Evolutionary conservation across 2,888 invertebrate species (phyloP).

Genomic region (Invenusta paracnida): DNA sequence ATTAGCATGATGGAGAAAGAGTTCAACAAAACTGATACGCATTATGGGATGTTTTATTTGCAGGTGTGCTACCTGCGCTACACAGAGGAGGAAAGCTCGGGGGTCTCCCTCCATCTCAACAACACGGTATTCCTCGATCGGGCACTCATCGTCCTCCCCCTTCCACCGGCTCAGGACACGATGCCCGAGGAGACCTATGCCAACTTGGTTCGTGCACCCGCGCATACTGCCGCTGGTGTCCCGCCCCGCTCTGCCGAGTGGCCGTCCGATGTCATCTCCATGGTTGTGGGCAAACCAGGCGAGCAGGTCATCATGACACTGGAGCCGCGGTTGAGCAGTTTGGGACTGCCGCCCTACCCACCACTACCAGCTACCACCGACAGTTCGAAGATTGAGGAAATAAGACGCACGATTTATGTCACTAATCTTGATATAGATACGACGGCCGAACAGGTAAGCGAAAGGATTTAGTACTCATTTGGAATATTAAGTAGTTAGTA

Average conservation of each 20-base stretch:
- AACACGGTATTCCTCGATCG: conserved; percentile 98
- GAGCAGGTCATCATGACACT: conserved; percentile 60
- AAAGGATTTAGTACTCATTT: too few species aligned
- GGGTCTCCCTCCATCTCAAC: conserved; percentile 93
- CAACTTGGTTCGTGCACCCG: conserved; percentile 82
- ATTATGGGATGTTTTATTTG: too few species aligned
- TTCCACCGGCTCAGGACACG: conserved; percentile 71
- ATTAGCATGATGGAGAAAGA: too few species aligned
- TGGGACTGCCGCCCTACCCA: conserved; percentile 83
- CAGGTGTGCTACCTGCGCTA: not conserved
- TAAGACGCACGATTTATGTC: conserved; percentile 81
- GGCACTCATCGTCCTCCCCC: conserved; percentile 87
- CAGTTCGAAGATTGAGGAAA: conserved; percentile 85
- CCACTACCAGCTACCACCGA: conserved; percentile 67
- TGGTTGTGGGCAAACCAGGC: conserved; percentile 57
- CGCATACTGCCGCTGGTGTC: conserved; percentile 79
- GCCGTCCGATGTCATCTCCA: conserved; percentile 82
- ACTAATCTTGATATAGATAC: conserved; percentile 70
- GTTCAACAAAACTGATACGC: too few species aligned
- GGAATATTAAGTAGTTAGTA: too few species aligned
- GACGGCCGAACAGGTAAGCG: conserved; percentile 41
- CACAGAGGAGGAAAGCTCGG: conserved; percentile 66
- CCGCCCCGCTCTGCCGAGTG: conserved; percentile 71
- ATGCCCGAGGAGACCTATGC: conserved; percentile 94
- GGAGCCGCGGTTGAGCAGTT: conserved; percentile 75